Conservation (phyloP, 2,113 vertebrate genomes). For the Gallinago undulata region DNA sequence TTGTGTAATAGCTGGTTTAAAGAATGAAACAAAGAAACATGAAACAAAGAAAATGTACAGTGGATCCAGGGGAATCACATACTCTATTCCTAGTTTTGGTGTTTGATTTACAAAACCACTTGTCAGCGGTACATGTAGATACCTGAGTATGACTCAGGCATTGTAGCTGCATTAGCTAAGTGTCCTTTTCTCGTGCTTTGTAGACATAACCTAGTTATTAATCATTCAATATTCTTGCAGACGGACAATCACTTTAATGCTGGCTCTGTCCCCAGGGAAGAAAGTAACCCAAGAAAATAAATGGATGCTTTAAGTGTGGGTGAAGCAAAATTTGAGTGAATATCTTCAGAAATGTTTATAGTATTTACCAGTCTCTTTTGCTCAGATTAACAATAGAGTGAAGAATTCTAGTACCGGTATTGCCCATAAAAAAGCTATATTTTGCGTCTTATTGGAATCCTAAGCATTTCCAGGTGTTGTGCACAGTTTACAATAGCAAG, state of each 20-base stretch:
- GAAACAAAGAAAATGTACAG: neutral
- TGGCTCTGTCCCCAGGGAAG: neutral
- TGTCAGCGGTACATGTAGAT: neutral
- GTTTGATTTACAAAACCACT: neutral
- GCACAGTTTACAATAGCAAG: neutral
- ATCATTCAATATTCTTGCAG: neutral
- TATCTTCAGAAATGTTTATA: neutral
- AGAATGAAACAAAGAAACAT: neutral
- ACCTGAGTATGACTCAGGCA: neutral
- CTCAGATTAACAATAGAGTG: neutral
- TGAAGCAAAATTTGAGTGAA: neutral
- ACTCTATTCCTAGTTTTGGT: neutral
- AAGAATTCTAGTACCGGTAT: neutral
- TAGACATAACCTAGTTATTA: neutral
- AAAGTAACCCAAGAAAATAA: neutral
- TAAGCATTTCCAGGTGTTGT: slow-evolving; percentile 52
- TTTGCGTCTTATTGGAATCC: neutral
- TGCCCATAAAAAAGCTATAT: neutral
- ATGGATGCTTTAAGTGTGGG: neutral
- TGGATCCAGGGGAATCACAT: neutral
- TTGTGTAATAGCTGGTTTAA: neutral
- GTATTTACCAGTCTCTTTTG: neutral
- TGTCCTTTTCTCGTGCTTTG: neutral
- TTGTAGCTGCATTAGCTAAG: neutral
- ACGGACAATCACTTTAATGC: neutral